Base-by-base conservation (phyloP, 2,113 vertebrate genomes). In the Bos taurus region DNA sequence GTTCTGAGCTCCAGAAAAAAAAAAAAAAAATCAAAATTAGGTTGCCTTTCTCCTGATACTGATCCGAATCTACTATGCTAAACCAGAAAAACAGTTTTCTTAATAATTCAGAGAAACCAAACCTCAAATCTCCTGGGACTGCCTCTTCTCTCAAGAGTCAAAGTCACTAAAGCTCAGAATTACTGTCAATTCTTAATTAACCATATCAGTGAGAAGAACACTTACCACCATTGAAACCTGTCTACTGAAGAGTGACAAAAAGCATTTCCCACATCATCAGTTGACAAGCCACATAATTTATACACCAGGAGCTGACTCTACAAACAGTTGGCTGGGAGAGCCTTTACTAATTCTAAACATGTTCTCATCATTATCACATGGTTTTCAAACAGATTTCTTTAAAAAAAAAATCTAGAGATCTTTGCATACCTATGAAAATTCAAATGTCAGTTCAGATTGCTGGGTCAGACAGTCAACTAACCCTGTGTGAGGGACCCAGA, bases 161-260 rank as follows among this genome's bases (percentile, higher is more conserved):
- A 93, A 88, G 16, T 28, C 87, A 90, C 48, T 84, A 77, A 95
- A 83, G 89, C 84, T 96, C 81, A 88, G 80, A 96, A 96, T 94
- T 88, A 92, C 91, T 96, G 89, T 97, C 97, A 97, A 92, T 93
- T 95, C 57, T 96, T 97, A 97, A 98, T 97, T 97, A 98, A 91
- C 91, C 78, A 33, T 48, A 40, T 90, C 96, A 95, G n/a, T 87
- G 83, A 97, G 28, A 19, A 97, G 40, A 94, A 95, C 91, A 96
- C 64, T 88, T 96, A 98, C 87, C 71, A 94, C 62, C 86, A 93
- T 21, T 83, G 92, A 95, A 96, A 93, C 95, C 78, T 93, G 46
- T 74, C 46, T 86, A 89, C 26, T 67, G 93, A 96, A 80, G 88
- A 98, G 89, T 94, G 93, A 97, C 94, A 95, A 64, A 95, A 92